phyloP scores from a whole-genome alignment of 1,140 invertebrate species.

The Drosophila quadrilineata region DNA sequence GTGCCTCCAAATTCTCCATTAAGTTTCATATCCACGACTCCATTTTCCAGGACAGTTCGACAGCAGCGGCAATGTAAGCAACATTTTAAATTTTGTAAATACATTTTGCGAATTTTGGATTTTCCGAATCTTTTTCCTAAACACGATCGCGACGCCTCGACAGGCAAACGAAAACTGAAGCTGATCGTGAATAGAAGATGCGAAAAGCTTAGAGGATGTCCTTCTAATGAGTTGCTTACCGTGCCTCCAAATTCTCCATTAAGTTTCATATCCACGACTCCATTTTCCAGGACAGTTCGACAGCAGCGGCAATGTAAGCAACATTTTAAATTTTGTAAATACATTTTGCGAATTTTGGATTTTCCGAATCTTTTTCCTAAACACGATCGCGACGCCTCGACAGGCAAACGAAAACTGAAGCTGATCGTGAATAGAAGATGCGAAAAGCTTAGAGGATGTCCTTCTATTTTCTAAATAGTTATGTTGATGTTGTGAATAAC shows the following conservation, averaged over 20 bases:
- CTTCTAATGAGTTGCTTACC: too few species aligned
- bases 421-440: constrained; percentile 53
- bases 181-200: constrained; percentile 53
- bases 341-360: constrained; percentile 4
- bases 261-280: not conserved
- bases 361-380: constrained; percentile 9
- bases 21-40: not conserved
- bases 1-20: constrained; percentile 4
- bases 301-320: too few species aligned
- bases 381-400: constrained; percentile 60
- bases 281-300: not conserved
- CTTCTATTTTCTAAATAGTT: not conserved
- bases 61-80: too few species aligned
- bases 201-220: constrained; percentile 27
- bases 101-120: constrained; percentile 4
- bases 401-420: constrained; percentile 57
- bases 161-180: constrained; percentile 57
- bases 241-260: too few species aligned
- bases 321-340: not conserved
- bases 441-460: constrained; percentile 27
- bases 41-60: not conserved
- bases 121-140: constrained; percentile 9
- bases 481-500: constrained; percentile 29
- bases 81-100: not conserved
- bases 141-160: constrained; percentile 60